Base-by-base conservation (phyloP, 2,113 vertebrate species). In the Chascanopsetta lugubris region DNA sequence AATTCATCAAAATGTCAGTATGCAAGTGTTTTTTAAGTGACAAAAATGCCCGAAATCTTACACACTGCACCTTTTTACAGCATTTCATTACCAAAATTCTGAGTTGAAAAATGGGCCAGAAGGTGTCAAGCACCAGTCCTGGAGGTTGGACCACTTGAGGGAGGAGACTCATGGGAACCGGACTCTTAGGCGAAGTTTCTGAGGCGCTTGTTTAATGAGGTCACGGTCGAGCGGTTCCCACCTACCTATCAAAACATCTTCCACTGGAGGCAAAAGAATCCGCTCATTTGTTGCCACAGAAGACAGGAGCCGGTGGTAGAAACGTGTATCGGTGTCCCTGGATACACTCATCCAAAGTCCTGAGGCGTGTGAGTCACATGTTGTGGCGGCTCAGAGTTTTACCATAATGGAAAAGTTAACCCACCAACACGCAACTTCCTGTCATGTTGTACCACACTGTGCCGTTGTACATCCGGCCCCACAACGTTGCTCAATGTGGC, bases 111-210 rank as follows among this genome's bases (percentile, higher is more conserved):
- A n/a, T n/a, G n/a, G n/a, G n/a, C n/a, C n/a, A n/a, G n/a, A n/a
- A n/a, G 64, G 74, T 79, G 72, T 77, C 69, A 43, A 64, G 55
- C 61, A 48, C 48, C 61, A 61, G 79, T 72, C 72, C 42, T 69
- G 49, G 65, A 70, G 68, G 60, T 54, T 63, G 45, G 69, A 83
- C 77, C 65, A 79, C 57, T 75, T 66, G 40, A 76, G 75, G 69
- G 64, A 75, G 86, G 81, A 87, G 71, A 70, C 84, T 78, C 84
- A 75, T 83, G 79, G 83, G 83, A 88, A 82, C 79, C 67, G 49
- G 50, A 46, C 72, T 80, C 66, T 51, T 73, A 60, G 63, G 77
- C 77, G 71, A 72, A 60, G 80, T 87, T 86, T 75, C 79, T 67
- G 67, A 49, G 87, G 79, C 62, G 70, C n/a, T 59, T 60, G 47